Base-by-base conservation (phyloP, 2,888 invertebrate genomes). In the Punctoribates punctum region DNA sequence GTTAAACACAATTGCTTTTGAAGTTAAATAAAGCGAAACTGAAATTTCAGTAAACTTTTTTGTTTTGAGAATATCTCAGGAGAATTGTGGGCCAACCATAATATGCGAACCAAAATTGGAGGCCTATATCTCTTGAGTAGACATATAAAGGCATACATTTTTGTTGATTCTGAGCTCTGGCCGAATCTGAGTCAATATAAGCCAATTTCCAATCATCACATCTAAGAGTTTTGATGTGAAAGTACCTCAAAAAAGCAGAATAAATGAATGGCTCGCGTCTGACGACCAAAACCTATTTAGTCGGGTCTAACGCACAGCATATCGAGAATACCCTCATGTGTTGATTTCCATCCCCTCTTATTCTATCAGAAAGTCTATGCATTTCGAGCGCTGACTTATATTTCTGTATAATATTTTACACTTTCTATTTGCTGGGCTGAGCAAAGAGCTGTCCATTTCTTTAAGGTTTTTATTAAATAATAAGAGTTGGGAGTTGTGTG, bases 401-500 rank as follows among this genome's bases (percentile, higher is more conserved):
- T n/a, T 54, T 54, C 17, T 54, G 54, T 54, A 54, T 54, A 54
- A 54, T 54, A 54, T 54, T 60, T 60, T 60, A n/a, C 60, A 25
- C 25, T 60, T 60, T 60, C 60, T 60, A 23, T 60, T 60, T 60
- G 60, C 25, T 60, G 25, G 23, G 25, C 15, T 60, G 4, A 54
- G 20, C 6, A 8, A 27, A 60, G 60, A 60, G 60, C 60, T 60
- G 60, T 60, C 60, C 60, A 60, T 60, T 60, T 60, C 60, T 60
- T 60, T 60, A 60, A 60, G 60, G 60, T 60, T 60, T 60, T 60
- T 60, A 60, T 60, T 60, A 60, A 60, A 60, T 60, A 60, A 60
- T 60, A 60, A 60, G 60, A 25, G 23, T 9, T 11, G 20, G 11
- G 60, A 5, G 23, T 6, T 9, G 54, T 5, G 5, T 8, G 17